Conservation (phyloP, 2,888 invertebrate species). For the Lamellibrachia columna region DNA sequence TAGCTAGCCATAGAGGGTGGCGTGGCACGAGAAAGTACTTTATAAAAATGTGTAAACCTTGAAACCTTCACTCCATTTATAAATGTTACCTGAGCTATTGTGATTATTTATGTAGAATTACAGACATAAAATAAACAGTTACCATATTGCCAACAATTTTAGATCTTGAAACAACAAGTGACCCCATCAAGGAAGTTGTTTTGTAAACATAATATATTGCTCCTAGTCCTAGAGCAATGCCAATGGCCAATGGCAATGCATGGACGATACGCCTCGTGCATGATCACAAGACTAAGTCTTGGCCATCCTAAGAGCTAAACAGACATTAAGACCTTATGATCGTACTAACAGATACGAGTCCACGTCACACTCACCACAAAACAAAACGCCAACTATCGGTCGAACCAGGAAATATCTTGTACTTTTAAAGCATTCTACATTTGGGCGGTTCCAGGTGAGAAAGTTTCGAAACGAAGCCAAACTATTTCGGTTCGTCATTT, state of each 20-base stretch:
- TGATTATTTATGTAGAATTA: neutral
- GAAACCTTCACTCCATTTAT: too few species aligned
- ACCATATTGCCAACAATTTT: too few species aligned
- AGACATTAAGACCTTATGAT: neutral
- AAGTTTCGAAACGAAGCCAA: neutral
- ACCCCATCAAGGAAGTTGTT: neutral
- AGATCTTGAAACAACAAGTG: neutral
- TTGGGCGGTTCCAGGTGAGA: neutral
- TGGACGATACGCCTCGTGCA: neutral
- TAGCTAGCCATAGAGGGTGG: too few species aligned
- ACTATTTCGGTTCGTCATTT: neutral
- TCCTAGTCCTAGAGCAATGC: neutral
- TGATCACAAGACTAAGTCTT: neutral
- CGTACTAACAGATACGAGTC: neutral
- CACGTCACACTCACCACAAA: neutral
- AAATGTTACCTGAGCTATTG: too few species aligned
- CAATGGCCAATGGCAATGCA: neutral
- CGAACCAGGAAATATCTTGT: neutral
- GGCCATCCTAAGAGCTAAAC: neutral
- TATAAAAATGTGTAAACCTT: too few species aligned
- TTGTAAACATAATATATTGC: neutral
- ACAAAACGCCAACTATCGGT: neutral
- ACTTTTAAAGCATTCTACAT: neutral
- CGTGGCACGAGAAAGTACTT: too few species aligned
- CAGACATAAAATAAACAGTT: neutral